Evolutionary conservation across 2,797 vertebrate species (phyloP), one percentile per base, ranked within the genome.

Genomic region (Neosilurus mollespiculum): DNA sequence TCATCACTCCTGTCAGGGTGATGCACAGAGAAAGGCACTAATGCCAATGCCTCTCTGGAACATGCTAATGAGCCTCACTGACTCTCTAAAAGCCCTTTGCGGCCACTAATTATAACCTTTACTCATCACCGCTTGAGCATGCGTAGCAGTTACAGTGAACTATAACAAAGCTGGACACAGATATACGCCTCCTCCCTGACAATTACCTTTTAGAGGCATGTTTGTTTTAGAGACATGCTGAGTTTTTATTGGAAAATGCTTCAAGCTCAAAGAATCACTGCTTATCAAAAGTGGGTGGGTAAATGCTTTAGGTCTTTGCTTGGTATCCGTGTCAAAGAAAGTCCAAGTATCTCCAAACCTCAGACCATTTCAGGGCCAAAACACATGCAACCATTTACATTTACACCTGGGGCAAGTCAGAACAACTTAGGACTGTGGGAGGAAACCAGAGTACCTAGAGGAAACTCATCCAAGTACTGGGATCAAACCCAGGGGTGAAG

Each of bases 31-130:
- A 79, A 79, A 9, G 43, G 15, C 1, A 18, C 24, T 67, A 80
- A 80, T 80, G 49, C 78, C 26, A 78, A 37, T 16, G 37, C 61
- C 20, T 53, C 77, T 65, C 77, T 78, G 77, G 43, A 37, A 78
- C 77, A 65, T 78, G 61, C 77, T 78, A 67, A 56, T 67, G 49
- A 80, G 49, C 64, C 49, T 5, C 51, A 0, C 16, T 67, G 78
- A 80, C 26, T 80, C 51, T 56, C 51, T 78, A 65, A 78, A 67
- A 67, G 49, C 62, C 15, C 49, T 51, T 49, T 67, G 49, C 54
- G 24, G 62, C 64, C 12, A 24, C 24, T 80, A 80, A 80, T 80
- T 49, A 80, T 80, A 65, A 65, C 61, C 62, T 54, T 26, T 64
- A 80, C 67, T 67, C 49, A 56, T 80, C 78, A 67, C 49, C 51